Base-by-base conservation (phyloP, 1,140 invertebrate species). In the Helicoverpa zea region DNA sequence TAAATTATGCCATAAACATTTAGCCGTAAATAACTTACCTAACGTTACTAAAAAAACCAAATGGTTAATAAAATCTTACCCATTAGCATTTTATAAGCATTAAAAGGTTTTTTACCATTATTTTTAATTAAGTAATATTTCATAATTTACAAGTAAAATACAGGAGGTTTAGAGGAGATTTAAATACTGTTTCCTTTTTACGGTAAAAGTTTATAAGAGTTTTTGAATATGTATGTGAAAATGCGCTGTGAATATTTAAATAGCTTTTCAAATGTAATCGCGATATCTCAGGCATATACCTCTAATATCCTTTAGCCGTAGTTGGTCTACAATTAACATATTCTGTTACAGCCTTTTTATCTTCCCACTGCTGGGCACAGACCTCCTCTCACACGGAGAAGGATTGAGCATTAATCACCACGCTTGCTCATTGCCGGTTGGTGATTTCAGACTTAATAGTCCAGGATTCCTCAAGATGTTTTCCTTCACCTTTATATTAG, bases 51-150 rank as follows among this genome's bases (percentile, higher is more conserved):
- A 59, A 59, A 18, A 29, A 59, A 10, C 11, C 18, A 12, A 59
- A 59, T 59, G 23, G 58, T 18, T 59, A 29, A 13, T 59, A 59
- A 59, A 29, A 29, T 59, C 23, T 59, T 29, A 43, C 35, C 35
- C 35, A 59, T 29, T 3, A 29, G 18, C 58, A 59, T 59, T 59
- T 59, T 59, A 29, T 30, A 59, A 59, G 58, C 23, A 59, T 59
- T 43, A 59, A 59, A 59, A 59, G 58, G 58, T 59, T 59, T 59
- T 59, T 59, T 59, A 59, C 58, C 11, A 23, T 12, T 18, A 29
- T 10, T 10, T 59, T 59, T 59, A 59, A 59, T 59, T 59, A 59
- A 59, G 58, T 29, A 59, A 59, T 59, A 59, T 59, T 59, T 29
- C 58, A 59, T 16, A 18, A 59, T 59, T 59, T 59, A 4, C 10